Conservation (phyloP, 2,113 vertebrate species). For the Nibea coibor region DNA sequence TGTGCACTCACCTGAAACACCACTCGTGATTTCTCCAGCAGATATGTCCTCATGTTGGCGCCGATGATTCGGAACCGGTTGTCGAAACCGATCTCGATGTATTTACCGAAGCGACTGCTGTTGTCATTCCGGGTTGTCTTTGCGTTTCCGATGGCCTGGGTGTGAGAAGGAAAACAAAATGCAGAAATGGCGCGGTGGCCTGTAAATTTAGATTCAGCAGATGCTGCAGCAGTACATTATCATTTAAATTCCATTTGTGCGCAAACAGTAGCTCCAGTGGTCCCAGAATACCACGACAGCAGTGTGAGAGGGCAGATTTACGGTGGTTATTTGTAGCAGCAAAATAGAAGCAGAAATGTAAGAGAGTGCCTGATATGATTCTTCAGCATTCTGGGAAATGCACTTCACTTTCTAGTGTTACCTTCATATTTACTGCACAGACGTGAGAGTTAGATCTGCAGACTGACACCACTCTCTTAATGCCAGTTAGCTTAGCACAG, state of each 20-base stretch:
- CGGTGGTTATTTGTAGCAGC: neutral
- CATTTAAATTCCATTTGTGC: neutral
- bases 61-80: slow-evolving; percentile 93
- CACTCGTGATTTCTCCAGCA: slow-evolving; percentile 97
- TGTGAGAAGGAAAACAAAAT: slow-evolving; percentile 6
- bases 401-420: neutral
- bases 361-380: too few relatives aligned
- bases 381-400: neutral
- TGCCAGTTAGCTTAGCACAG: neutral
- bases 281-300: neutral
- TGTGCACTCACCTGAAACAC: slow-evolving; percentile 95
- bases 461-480: neutral
- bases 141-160: slow-evolving; percentile 96
- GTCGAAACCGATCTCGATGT: slow-evolving; percentile 98
- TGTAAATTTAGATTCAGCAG: neutral
- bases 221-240: neutral
- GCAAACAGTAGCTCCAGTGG: neutral
- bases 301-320: neutral
- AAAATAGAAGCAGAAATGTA: neutral
- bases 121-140: slow-evolving; percentile 99
- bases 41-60: slow-evolving; percentile 99
- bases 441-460: neutral
- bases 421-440: too few relatives aligned
- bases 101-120: slow-evolving; percentile 99
- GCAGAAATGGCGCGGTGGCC: neutral